Conservation (phyloP, 1,140 invertebrate genomes). For the Drosophila pachea region DNA sequence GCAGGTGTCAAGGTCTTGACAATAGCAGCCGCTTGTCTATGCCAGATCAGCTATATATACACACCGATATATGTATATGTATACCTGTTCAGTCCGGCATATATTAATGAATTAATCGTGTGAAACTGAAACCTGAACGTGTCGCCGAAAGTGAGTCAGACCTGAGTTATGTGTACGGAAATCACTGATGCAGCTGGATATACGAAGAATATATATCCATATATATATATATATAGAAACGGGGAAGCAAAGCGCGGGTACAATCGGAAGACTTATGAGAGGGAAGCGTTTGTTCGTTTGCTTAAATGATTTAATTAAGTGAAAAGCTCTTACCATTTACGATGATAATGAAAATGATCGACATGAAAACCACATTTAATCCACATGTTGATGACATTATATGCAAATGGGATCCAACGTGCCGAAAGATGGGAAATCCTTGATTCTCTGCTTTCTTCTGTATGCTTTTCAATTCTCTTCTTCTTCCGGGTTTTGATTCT, state of each 20-base stretch:
- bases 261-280: neutral
- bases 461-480: neutral
- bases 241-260: neutral
- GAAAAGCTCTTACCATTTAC: slow-evolving; percentile 71
- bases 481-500: neutral
- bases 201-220: neutral
- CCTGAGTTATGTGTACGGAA: neutral
- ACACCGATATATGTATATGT: neutral
- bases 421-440: slow-evolving; percentile 36
- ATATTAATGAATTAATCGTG: slow-evolving; percentile 13
- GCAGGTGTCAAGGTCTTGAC: slow-evolving; percentile 35
- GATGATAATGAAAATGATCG: slow-evolving; percentile 79
- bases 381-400: slow-evolving; percentile 79
- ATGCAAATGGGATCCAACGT: slow-evolving; percentile 66
- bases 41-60: neutral
- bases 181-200: slow-evolving; percentile 13
- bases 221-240: neutral
- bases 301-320: neutral
- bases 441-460: slow-evolving; percentile 12
- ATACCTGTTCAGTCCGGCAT: slow-evolving; percentile 13
- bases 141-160: slow-evolving; percentile 18
- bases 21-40: slow-evolving; percentile 29
- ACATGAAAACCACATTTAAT: slow-evolving; percentile 78
- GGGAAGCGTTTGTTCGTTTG: neutral
- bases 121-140: slow-evolving; percentile 19